These are phyloP conservation scores for Cyclopterus lumpus DNA, from an alignment of 2,797 vertebrate species.

Conservation along the genomic window DNA sequence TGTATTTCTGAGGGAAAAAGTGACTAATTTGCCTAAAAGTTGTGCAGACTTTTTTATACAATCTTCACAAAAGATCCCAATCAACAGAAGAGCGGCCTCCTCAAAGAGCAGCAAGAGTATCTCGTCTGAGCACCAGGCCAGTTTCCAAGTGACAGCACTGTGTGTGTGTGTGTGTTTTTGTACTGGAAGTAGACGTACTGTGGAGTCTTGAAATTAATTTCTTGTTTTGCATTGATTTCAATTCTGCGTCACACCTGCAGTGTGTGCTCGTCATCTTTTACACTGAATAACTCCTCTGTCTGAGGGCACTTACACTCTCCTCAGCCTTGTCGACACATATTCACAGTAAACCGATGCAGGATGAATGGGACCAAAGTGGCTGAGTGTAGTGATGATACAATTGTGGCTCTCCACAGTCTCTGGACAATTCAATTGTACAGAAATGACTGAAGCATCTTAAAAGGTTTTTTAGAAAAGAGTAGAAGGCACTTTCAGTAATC, in stretches of 20 bases:
- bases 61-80: not conserved
- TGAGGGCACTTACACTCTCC: slow-evolving; percentile 7
- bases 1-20: not conserved
- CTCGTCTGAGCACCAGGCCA: slow-evolving; percentile 6
- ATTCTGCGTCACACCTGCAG: not conserved
- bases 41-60: not conserved
- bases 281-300: slow-evolving; percentile 6
- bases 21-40: not conserved
- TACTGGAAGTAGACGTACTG: not conserved
- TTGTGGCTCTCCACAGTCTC: not conserved
- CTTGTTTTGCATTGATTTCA: slow-evolving; percentile 15
- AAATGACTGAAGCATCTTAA: not conserved
- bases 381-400: not conserved
- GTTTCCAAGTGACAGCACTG: slow-evolving; percentile 20
- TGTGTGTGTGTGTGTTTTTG: not conserved
- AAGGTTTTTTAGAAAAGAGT: not conserved
- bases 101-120: slow-evolving; percentile 9
- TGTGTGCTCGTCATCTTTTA: slow-evolving; percentile 3
- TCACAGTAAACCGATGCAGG: slow-evolving; percentile 17
- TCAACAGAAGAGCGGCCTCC: slow-evolving; percentile 5
- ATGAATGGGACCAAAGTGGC: slow-evolving; percentile 31
- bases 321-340: not conserved
- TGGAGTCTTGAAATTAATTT: slow-evolving; percentile 6
- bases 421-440: not conserved
- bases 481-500: not conserved